Conservation (phyloP, 1,140 invertebrate genomes). For the Phocides pigmalion region DNA sequence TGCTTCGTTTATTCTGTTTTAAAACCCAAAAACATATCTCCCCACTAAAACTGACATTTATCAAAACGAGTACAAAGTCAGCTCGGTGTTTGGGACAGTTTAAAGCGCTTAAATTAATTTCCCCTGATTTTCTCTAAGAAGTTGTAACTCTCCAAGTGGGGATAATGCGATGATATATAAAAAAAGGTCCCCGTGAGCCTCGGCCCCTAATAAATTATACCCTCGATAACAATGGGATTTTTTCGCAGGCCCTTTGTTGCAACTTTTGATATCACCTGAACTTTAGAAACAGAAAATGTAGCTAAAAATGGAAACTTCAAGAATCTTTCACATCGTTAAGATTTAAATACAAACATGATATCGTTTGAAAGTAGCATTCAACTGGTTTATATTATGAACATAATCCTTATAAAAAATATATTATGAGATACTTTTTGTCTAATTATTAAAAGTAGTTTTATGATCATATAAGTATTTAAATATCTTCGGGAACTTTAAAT, state of each 20-base stretch:
- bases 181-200: constrained; percentile 79
- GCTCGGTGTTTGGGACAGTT: constrained; percentile 73
- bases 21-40: constrained; percentile 3
- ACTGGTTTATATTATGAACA: no score
- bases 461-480: no score
- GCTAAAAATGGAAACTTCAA: constrained; percentile 28
- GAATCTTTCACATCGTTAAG: background rate
- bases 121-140: constrained; percentile 82
- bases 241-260: constrained; percentile 77
- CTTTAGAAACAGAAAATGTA: constrained; percentile 52
- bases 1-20: background rate
- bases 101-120: constrained; percentile 82
- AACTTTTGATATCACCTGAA: constrained; percentile 83
- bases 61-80: constrained; percentile 72
- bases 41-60: constrained; percentile 57
- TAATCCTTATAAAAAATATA: no score
- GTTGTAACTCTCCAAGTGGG: constrained; percentile 80
- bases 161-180: constrained; percentile 84
- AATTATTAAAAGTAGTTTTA: no score
- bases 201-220: constrained; percentile 82
- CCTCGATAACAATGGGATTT: constrained; percentile 83
- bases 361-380: no score
- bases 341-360: background rate
- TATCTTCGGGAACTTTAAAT: no score
- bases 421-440: no score